Evolutionary conservation across 2,113 vertebrate genomes (phyloP), one percentile per base, ranked within the genome.

Genomic region (Orycteropus afer): DNA sequence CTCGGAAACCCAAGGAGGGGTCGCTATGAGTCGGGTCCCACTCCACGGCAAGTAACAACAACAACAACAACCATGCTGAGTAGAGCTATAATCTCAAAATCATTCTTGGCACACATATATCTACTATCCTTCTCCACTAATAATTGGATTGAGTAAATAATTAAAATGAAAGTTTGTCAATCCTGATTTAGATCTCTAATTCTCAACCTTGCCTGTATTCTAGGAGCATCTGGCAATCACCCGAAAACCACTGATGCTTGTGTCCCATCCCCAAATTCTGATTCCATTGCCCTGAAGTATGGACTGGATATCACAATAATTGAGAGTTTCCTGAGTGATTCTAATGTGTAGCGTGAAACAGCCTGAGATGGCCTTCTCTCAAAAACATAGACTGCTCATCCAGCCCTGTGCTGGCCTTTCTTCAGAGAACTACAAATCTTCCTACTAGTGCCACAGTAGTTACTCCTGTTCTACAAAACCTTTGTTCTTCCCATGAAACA

Each of bases 211-310:
- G 17, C n/a, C 88, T 49, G 0, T 42, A 13, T 4, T 23, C 37
- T 25, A 4, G 55, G 65, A 77, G 23, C 23, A 65, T 32, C 27
- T 49, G 13, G 15, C 27, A 20, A 27, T n/a, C 37, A 34, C 5
- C n/a, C 88, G 6, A 69, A 83, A 81, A 20, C n/a, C 37, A 73
- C 32, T 67, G 53, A 13, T 67, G 40, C 40, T 42, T 80, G 17
- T 23, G 6, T 7, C 34, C 3, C 2, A 10, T 13, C 12, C 2
- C 1, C 0, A 17, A 13, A 29, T n/a, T 87, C 59, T 25, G 23
- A 40, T 37, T 20, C 63, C 53, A 29, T 37, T 51, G 45, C 6
- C 47, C 22, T 22, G 5, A 8, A 6, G 4, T 82, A 6, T 34
- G 22, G 45, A 23, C 23, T 63, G 40, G 7, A 14, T 17, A 27